A percentile compares a stretch with the other conserved stretches of the same genome.
These are phyloP conservation scores for Thalpophila matura DNA, from an alignment of 2,888 invertebrate species.

Conservation along the genomic window DNA sequence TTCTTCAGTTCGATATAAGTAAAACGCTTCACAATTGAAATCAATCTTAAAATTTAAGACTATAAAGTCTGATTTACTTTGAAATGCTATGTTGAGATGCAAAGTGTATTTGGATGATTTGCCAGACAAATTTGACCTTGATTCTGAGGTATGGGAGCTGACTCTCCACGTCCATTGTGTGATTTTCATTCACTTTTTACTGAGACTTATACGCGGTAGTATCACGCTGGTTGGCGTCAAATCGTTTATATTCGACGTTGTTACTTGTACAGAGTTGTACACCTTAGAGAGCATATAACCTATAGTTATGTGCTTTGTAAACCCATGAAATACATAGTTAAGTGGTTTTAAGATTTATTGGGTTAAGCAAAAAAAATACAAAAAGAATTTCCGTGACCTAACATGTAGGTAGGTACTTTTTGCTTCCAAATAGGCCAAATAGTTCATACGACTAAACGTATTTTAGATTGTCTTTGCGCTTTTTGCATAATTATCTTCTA, in stretches of 20 bases:
- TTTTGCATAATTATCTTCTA: no score
- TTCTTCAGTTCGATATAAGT: slow-evolving; percentile 72
- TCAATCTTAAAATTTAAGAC: slow-evolving; percentile 20
- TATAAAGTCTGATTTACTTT: slow-evolving; percentile 57
- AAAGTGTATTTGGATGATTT: slow-evolving; percentile 80
- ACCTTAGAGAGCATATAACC: no score
- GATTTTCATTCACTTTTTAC: slow-evolving; percentile 86
- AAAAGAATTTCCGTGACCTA: no score
- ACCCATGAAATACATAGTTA: no score
- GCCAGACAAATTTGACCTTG: slow-evolving; percentile 87
- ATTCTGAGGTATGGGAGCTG: slow-evolving; percentile 81
- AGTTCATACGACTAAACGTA: slow-evolving; percentile 8
- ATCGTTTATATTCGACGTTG: slow-evolving; percentile 29
- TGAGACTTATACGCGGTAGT: slow-evolving; percentile 65
- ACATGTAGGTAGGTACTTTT: no score
- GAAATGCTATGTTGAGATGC: slow-evolving; percentile 54
- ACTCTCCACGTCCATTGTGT: slow-evolving; percentile 82
- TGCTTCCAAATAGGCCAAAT: slow-evolving; percentile 12
- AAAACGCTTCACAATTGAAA: slow-evolving; percentile 29
- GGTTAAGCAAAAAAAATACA: no score
- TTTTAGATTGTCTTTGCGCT: no score
- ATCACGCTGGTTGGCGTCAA: slow-evolving; percentile 66
- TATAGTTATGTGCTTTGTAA: no score
- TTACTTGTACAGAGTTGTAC: background rate
- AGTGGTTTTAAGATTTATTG: no score